A percentile compares a stretch with the other conserved stretches of the same genome.
phyloP scores from a whole-genome alignment of 2,888 invertebrate genomes.

The Drosophila eohydei region DNA sequence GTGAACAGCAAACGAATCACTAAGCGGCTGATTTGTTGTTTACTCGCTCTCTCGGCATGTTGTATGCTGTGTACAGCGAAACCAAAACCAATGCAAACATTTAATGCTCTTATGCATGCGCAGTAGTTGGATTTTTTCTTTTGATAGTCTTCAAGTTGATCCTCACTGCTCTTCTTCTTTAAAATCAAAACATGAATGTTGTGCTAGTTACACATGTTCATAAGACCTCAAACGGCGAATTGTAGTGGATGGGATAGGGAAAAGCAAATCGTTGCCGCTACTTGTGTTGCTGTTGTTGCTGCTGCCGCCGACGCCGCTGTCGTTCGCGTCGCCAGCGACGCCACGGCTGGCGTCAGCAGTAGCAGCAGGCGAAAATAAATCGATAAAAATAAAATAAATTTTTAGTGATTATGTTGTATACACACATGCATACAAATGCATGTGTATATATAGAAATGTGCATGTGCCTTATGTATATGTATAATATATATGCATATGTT shows the following conservation, averaged over 20 bases:
- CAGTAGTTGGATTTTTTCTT: slow-evolving; percentile 21
- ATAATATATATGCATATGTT: background rate
- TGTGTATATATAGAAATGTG: slow-evolving; percentile 28
- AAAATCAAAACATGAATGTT: slow-evolving; percentile 46
- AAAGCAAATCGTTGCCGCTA: slow-evolving; percentile 55
- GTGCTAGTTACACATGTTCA: slow-evolving; percentile 55
- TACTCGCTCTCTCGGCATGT: slow-evolving; percentile 24
- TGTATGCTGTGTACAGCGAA: slow-evolving; percentile 22
- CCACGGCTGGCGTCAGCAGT: slow-evolving; percentile 35
- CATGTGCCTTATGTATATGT: background rate
- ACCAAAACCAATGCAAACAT: slow-evolving; percentile 26
- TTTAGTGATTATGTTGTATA: slow-evolving; percentile 79
- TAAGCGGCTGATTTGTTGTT: slow-evolving; percentile 49
- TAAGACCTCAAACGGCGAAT: slow-evolving; percentile 52
- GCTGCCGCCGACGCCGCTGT: slow-evolving; percentile 60
- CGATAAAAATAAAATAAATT: slow-evolving; percentile 81
- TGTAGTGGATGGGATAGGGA: slow-evolving; percentile 58
- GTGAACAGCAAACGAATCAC: slow-evolving; percentile 41
- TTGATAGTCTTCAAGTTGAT: slow-evolving; percentile 38
- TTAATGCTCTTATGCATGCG: slow-evolving; percentile 39
- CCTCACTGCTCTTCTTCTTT: slow-evolving; percentile 28
- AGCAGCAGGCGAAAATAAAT: slow-evolving; percentile 76
- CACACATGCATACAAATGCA: slow-evolving; percentile 42
- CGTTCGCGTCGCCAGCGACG: background rate
- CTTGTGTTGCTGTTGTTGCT: slow-evolving; percentile 19